Conservation (phyloP, 1,140 invertebrate species). For the Macrobrachium nipponense region DNA sequence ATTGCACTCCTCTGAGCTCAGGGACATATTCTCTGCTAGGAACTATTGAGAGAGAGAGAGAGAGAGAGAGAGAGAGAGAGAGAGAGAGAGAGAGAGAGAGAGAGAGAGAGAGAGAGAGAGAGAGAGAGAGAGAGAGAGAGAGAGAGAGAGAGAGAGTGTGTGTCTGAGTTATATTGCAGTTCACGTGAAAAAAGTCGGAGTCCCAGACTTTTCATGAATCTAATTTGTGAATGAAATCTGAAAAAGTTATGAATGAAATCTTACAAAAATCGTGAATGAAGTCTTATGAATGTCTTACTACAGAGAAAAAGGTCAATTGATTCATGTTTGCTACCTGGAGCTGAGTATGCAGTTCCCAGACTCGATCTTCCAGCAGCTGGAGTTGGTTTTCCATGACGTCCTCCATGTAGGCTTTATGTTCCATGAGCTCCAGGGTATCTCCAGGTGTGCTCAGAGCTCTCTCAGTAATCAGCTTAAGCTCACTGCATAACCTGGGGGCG, state of each 20-base stretch:
- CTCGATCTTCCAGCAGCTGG: conserved; percentile 79
- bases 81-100: neutral
- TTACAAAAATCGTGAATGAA: too few relatives aligned
- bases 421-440: conserved; percentile 87
- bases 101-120: neutral
- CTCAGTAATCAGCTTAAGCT: conserved; percentile 85
- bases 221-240: too few relatives aligned
- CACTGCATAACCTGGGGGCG: conserved; percentile 81
- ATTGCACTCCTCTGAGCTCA: conserved; percentile 86
- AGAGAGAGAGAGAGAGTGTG: neutral
- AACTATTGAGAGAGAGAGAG: conserved; percentile 74
- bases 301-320: neutral
- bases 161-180: neutral
- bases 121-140: neutral
- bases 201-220: too few relatives aligned
- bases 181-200: neutral
- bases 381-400: conserved; percentile 80
- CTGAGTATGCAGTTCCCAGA: conserved; percentile 74
- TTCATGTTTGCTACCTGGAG: conserved; percentile 47
- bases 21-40: conserved; percentile 81
- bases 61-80: too few relatives aligned
- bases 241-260: too few relatives aligned
- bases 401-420: conserved; percentile 81
- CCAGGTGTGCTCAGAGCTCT: conserved; percentile 82
- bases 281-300: too few relatives aligned